A percentile compares a stretch with the other conserved stretches of the same genome.
These are phyloP conservation scores for Thryonomys swinderianus DNA, from an alignment of 2,113 vertebrate genomes.

Conservation along the genomic window DNA sequence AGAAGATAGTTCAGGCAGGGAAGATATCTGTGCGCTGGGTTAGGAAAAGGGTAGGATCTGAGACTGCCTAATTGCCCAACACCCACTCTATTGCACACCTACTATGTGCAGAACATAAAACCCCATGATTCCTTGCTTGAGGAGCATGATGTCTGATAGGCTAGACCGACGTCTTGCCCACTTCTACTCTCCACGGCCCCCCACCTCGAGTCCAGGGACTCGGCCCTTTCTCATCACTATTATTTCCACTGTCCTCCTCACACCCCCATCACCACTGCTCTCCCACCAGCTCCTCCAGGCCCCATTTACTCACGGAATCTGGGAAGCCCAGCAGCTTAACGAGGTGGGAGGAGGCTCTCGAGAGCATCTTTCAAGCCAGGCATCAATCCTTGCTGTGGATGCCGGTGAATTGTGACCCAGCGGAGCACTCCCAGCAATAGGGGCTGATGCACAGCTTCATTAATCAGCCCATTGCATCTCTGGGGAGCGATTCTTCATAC, in stretches of 20 bases:
- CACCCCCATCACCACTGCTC: not conserved
- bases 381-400: not conserved
- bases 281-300: not conserved
- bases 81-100: fast-evolving
- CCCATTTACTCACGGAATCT: not conserved
- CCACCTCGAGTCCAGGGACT: not conserved
- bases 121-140: not conserved
- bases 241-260: not conserved
- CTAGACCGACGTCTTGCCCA: not conserved
- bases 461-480: slow-evolving; percentile 20
- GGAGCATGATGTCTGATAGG: fast-evolving
- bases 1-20: not conserved
- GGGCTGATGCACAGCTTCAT: not conserved
- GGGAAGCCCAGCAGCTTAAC: not conserved
- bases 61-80: not conserved
- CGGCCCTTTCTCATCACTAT: not conserved
- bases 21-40: not conserved
- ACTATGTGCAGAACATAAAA: not conserved
- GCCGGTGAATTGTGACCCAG: not conserved
- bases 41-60: not conserved
- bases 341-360: not conserved
- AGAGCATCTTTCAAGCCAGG: not conserved
- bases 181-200: not conserved
- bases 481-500: slow-evolving; percentile 22
- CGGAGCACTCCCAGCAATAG: not conserved